These are phyloP conservation scores for Taenaris catops DNA, from an alignment of 2,888 invertebrate genomes.

Conservation along the genomic window DNA sequence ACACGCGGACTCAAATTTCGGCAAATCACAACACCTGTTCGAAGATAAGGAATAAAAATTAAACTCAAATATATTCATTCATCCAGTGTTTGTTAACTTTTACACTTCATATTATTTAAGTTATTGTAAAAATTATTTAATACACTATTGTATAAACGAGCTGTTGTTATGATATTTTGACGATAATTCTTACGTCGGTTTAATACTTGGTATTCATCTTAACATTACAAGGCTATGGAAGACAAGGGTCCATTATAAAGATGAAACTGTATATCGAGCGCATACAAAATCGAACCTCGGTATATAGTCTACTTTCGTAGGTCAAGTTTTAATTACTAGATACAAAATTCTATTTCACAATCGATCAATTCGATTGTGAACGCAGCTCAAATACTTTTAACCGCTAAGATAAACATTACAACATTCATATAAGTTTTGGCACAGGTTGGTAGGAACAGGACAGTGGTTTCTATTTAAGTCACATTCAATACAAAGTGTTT, in stretches of 20 bases:
- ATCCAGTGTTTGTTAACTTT: slow-evolving; percentile 68
- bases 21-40: slow-evolving; percentile 56
- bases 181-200: slow-evolving; percentile 15
- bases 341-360: no score
- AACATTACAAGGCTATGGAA: slow-evolving; percentile 59
- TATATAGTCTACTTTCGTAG: slow-evolving; percentile 3
- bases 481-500: slow-evolving; percentile 28
- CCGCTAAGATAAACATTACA: slow-evolving; percentile 24
- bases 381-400: slow-evolving; percentile 9
- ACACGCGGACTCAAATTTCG: slow-evolving; percentile 35
- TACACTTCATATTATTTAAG: slow-evolving; percentile 61
- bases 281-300: slow-evolving; percentile 13
- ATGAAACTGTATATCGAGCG: slow-evolving; percentile 26
- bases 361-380: slow-evolving; percentile 5
- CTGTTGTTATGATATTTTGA: slow-evolving; percentile 38
- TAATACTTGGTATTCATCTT: slow-evolving; percentile 36
- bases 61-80: slow-evolving; percentile 48
- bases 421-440: slow-evolving; percentile 54
- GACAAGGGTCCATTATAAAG: slow-evolving; percentile 58
- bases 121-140: slow-evolving; percentile 70
- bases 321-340: no score
- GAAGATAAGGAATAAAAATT: slow-evolving; percentile 39
- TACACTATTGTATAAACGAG: slow-evolving; percentile 63
- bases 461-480: slow-evolving; percentile 22
- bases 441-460: slow-evolving; percentile 64